Evolutionary conservation across 2,797 vertebrate species (phyloP), one percentile per base, ranked within the genome.

Genomic region (Crenichthys baileyi): DNA sequence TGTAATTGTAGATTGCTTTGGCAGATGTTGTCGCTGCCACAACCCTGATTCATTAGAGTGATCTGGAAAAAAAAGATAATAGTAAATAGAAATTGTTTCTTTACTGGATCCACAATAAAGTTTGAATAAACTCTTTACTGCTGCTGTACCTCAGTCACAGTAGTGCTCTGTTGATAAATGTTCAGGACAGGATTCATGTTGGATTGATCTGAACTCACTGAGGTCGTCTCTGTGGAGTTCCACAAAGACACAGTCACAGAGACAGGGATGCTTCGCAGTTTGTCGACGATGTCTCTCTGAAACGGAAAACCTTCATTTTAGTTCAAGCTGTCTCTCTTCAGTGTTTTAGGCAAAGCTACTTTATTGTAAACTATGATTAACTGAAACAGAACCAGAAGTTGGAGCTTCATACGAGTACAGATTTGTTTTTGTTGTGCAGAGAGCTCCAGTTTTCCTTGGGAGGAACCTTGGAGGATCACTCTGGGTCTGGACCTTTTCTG

Each of bases 1-100:
- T 95, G 87, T 55, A 97, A 90, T 83, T 96, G 89, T 31, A 99
- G 93, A 85, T 98, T 98, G 94, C 97, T 99, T 79, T 97, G 95
- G 82, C 97, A 98, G 76, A 97, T 77, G 5, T 97, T 97, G 91
- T 99, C 97, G 0, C 76, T 90, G 84, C 97, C 97, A 83, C 98
- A 99, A 50, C 96, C 97, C 79, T 95, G 94, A 91, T 98, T 98
- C 89, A 97, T 83, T 83, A 99, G 96, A 74, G 93, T 91, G 74
- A 98, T 95, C 97, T 91, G 79, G 96, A 81, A 73, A 74, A 84
- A 76, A 76, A 0, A 81, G 63, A 22, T 22, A 55, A 55, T 7
- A 22, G 8, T n/a, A n/a, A n/a, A n/a, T 3, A 58, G 2, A 58
- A 58, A n/a, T 12, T 11, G 3, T n/a, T 9, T 2, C 55, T 56